Conservation (phyloP, 2,113 vertebrate genomes). For the Panthera leo region DNA sequence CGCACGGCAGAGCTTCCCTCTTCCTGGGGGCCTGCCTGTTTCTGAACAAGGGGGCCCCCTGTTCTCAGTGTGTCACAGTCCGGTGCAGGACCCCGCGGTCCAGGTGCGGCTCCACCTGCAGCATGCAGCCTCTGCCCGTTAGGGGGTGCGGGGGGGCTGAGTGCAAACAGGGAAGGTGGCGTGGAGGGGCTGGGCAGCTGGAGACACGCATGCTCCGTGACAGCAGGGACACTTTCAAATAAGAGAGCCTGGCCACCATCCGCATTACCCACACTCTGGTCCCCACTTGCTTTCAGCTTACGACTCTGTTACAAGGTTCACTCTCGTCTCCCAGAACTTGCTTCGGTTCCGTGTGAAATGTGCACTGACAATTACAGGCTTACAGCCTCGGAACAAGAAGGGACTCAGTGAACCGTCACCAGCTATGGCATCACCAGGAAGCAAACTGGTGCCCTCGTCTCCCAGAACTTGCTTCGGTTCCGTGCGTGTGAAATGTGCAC, state of each 20-base stretch:
- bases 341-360: not conserved
- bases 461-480: not conserved
- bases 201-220: too few relatives aligned
- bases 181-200: too few relatives aligned
- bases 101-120: too few relatives aligned
- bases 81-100: too few relatives aligned
- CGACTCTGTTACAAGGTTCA: not conserved
- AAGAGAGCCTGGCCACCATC: not conserved
- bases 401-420: too few relatives aligned
- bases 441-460: not conserved
- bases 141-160: too few relatives aligned
- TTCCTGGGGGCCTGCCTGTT: not conserved
- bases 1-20: too few relatives aligned
- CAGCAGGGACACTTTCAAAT: not conserved
- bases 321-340: not conserved
- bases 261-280: not conserved
- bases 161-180: too few relatives aligned
- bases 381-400: not conserved
- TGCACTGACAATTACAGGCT: too few relatives aligned
- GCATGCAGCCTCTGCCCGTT: too few relatives aligned
- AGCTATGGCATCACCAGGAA: not conserved
- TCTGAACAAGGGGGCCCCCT: too few relatives aligned
- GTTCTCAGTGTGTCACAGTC: too few relatives aligned
- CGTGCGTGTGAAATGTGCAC: not conserved
- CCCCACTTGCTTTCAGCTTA: not conserved